Percentiles rank a stretch among this genome's conserved stretches.
phyloP scores from a whole-genome alignment of 2,888 invertebrate species.

The Dysmachus trigonus region DNA sequence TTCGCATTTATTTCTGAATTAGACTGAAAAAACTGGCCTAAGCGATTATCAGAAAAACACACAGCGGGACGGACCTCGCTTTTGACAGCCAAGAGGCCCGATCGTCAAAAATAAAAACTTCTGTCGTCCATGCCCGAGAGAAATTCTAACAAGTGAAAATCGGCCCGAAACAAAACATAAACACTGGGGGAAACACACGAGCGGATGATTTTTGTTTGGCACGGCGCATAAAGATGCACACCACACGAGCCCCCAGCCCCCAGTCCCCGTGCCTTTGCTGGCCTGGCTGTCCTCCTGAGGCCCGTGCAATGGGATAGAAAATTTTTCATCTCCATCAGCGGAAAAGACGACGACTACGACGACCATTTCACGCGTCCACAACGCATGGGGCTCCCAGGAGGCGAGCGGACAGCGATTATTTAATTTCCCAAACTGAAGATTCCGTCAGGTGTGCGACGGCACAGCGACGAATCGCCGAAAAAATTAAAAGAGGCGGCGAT shows the following conservation, averaged over 20 bases:
- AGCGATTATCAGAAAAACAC: not conserved
- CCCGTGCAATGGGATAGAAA: not conserved
- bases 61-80: not conserved
- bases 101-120: not conserved
- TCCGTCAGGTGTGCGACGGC: not conserved
- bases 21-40: not conserved
- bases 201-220: constrained; percentile 29
- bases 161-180: constrained; percentile 23
- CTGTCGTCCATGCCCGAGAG: not conserved
- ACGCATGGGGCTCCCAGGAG: not conserved
- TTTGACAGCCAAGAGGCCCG: not conserved
- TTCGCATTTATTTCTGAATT: not conserved
- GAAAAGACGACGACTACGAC: not conserved
- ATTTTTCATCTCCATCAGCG: not conserved
- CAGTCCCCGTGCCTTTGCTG: not conserved
- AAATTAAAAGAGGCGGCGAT: not conserved
- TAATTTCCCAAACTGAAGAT: not conserved
- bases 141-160: constrained; percentile 14
- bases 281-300: not conserved
- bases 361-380: not conserved
- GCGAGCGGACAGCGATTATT: not conserved
- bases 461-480: not conserved
- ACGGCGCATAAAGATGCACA: constrained; percentile 38
- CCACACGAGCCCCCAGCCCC: not conserved
- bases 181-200: constrained; percentile 12